phyloP scores from a whole-genome alignment of 2,888 invertebrate genomes.

The Ceraclea dissimilis region DNA sequence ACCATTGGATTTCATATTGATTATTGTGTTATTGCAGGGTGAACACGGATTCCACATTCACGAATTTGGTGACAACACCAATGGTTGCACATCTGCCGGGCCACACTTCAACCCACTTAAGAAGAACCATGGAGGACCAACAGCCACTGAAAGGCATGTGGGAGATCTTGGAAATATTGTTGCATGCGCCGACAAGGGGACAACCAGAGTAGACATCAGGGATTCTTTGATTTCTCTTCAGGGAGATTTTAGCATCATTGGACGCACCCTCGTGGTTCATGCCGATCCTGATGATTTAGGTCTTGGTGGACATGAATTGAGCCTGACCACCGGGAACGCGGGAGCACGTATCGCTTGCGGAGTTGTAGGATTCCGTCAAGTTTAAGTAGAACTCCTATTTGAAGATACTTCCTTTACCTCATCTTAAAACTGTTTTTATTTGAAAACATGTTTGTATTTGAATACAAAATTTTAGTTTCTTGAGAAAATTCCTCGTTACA shows the following conservation, averaged over 20 bases:
- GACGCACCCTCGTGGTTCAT: constrained; percentile 83
- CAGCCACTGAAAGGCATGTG: constrained; percentile 65
- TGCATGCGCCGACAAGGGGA: constrained; percentile 54
- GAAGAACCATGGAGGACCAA: constrained; percentile 78
- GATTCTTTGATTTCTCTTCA: constrained; percentile 40
- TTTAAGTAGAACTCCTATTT: neutral
- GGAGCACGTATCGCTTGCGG: constrained; percentile 86
- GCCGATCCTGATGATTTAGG: constrained; percentile 92
- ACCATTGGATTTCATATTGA: too few species aligned
- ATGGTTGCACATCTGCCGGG: constrained; percentile 93
- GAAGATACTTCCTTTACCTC: neutral
- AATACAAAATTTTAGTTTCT: too few species aligned
- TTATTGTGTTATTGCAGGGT: constrained; percentile 32
- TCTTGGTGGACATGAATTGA: constrained; percentile 85
- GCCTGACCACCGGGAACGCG: constrained; percentile 91
- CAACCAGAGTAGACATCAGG: constrained; percentile 48
- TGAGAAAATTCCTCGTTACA: too few species aligned
- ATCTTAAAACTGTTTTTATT: too few species aligned
- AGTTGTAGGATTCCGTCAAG: constrained; percentile 62
- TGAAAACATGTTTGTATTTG: too few species aligned
- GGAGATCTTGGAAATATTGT: constrained; percentile 87
- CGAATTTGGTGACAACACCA: constrained; percentile 93
- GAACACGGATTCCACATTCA: constrained; percentile 90
- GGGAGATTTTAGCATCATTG: constrained; percentile 71
- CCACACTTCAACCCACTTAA: constrained; percentile 84